Base-by-base conservation (phyloP, 2,888 invertebrate genomes). In the Drosophila tanythrix region DNA sequence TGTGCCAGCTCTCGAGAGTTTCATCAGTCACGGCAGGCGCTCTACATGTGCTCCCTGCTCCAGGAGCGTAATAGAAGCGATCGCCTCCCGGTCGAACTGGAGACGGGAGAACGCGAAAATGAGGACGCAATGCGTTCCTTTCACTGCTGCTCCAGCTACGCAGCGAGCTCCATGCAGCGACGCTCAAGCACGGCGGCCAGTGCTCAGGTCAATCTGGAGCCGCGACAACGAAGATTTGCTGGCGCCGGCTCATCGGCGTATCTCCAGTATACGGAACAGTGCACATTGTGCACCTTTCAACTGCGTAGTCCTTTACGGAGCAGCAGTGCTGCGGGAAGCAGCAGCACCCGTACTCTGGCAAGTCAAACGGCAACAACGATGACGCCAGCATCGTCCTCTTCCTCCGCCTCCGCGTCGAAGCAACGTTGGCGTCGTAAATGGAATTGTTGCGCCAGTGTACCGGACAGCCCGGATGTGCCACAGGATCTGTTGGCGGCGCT, bases 371-470 rank as follows among this genome's bases (percentile, higher is more conserved):
- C 75, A 0, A 73, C 70, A 35, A 46, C 46, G 2, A 46, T 46
- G 46, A 46, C 46, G 25, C 46, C 46, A 13, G 46, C 46, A 8
- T 46, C 46, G 8, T 46, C 46, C 8, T 46, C 46, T 15, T 46
- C 46, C 25, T 64, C 87, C 57, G 52, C 79, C 13, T 72, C 79
- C 6, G 77, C 89, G 27, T 92, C 93, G 31, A 93, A 94, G 69
- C 93, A 94, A 73, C 91, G 94, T 33, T 93, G 93, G 93, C 92
- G 93, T 43, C 93, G 94, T 81, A 94, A 94, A 92, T 95, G 95
- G 95, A 95, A 94, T 82, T 95, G 95, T 81, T 95, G 95, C 81
- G 93, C 94, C 51, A 94, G 94, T 38, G 94, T 94, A 11, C 95
- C 95, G 1, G 95, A 95, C 74, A 95, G 95, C 91, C 95, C 95